Evolutionary conservation across 2,113 vertebrate species (phyloP).

Genomic region (Carettochelys insculpta): DNA sequence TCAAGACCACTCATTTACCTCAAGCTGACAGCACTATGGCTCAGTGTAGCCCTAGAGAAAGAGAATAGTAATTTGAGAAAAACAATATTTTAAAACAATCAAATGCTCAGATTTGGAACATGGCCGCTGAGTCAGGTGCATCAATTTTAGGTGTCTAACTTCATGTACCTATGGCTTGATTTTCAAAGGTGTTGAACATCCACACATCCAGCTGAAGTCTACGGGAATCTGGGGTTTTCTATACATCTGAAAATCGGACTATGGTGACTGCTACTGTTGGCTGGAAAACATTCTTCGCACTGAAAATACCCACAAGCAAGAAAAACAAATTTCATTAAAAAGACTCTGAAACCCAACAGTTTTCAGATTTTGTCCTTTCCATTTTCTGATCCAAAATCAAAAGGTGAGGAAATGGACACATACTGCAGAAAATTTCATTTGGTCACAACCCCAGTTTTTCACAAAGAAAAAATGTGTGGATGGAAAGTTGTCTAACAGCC

Average conservation of each 20-base stretch:
- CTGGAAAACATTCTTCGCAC: background rate
- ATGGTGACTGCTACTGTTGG: background rate
- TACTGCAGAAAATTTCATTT: background rate
- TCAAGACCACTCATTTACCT: too few relatives aligned
- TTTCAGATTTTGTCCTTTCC: background rate
- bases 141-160: background rate
- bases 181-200: background rate
- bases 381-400: background rate
- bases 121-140: background rate
- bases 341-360: background rate
- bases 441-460: background rate
- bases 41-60: too few relatives aligned
- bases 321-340: background rate
- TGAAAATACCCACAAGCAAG: background rate
- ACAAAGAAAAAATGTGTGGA: background rate
- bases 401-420: background rate
- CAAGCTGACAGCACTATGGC: too few relatives aligned
- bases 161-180: background rate
- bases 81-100: background rate
- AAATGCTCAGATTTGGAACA: background rate
- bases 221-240: background rate
- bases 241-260: background rate
- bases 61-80: background rate
- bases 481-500: background rate
- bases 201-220: background rate